phyloP scores from a whole-genome alignment of 1,140 invertebrate genomes.

The Drosophila guanche region DNA sequence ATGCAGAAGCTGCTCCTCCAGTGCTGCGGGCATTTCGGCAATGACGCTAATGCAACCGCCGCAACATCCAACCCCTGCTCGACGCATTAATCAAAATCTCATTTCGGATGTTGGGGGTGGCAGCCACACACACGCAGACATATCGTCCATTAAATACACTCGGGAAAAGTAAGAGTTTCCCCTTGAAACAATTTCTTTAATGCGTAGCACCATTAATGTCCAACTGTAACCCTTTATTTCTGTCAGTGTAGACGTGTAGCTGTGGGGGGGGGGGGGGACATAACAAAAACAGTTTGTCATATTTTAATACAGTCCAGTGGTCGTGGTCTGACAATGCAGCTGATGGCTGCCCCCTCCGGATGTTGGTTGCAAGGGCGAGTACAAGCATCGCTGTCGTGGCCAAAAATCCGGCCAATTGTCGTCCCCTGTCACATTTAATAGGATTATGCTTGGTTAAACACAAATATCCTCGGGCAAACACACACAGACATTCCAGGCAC shows the following conservation, averaged over 20 bases:
- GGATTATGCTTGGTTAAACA: constrained; percentile 79
- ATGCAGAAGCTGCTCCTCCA: constrained; percentile 38
- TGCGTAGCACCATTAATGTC: too few relatives aligned
- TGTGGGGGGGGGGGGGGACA: constrained; percentile 23
- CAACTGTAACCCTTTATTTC: too few relatives aligned
- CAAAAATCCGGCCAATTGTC: constrained; percentile 75
- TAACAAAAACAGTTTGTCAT: constrained; percentile 72
- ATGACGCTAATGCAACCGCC: constrained; percentile 57
- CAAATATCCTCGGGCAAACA: constrained; percentile 59
- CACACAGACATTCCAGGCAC: constrained; percentile 6
- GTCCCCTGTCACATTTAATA: constrained; percentile 77
- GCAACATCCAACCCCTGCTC: constrained; percentile 28
- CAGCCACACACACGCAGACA: constrained; percentile 2
- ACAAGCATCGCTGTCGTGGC: constrained; percentile 39
- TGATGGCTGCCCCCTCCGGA: constrained; percentile 2
- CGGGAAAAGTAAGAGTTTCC: too few relatives aligned
- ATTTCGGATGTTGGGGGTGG: constrained; percentile 41
- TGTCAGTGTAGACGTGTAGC: too few relatives aligned
- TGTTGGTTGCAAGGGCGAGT: not conserved
- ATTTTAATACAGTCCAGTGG: constrained; percentile 74
- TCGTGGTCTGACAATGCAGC: constrained; percentile 44
- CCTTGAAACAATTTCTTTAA: too few relatives aligned
- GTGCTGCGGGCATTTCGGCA: constrained; percentile 30
- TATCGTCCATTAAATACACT: constrained; percentile 14
- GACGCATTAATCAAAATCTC: constrained; percentile 77